Percentiles rank a stretch among this genome's conserved stretches.
phyloP scores from a whole-genome alignment of 2,797 vertebrate genomes.

The Scleropages formosus region DNA sequence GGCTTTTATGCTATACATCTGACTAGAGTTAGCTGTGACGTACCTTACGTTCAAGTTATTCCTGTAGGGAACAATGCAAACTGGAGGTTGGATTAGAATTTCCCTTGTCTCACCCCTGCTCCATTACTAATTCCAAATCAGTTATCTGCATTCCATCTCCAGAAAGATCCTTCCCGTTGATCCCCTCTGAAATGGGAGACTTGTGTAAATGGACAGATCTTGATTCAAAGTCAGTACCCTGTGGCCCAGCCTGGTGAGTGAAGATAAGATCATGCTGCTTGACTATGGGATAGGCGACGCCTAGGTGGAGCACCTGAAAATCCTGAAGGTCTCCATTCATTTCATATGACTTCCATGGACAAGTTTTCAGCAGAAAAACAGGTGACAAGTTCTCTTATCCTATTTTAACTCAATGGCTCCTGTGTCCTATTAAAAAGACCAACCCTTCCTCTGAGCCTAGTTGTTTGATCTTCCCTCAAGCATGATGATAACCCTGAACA shows the following conservation, averaged over 20 bases:
- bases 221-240: background rate
- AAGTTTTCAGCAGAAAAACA: background rate
- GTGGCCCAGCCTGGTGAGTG: background rate
- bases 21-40: background rate
- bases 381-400: too few relatives aligned
- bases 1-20: background rate
- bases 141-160: too few relatives aligned
- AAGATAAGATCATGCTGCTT: background rate
- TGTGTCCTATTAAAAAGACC: background rate
- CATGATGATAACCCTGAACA: background rate
- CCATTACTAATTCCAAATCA: background rate
- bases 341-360: background rate
- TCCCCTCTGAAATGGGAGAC: background rate
- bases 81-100: background rate
- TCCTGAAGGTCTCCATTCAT: background rate
- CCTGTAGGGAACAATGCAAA: conserved; percentile 1
- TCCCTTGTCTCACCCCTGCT: background rate
- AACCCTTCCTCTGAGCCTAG: background rate
- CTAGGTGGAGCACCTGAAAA: background rate
- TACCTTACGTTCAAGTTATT: background rate
- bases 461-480: background rate
- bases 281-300: background rate
- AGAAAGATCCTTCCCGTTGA: background rate
- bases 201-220: background rate
- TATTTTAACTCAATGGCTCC: background rate